Percentiles rank a stretch among this genome's conserved stretches.
Conservation (phyloP, 2,797 vertebrate species). For the Brachyalestes nurse region DNA sequence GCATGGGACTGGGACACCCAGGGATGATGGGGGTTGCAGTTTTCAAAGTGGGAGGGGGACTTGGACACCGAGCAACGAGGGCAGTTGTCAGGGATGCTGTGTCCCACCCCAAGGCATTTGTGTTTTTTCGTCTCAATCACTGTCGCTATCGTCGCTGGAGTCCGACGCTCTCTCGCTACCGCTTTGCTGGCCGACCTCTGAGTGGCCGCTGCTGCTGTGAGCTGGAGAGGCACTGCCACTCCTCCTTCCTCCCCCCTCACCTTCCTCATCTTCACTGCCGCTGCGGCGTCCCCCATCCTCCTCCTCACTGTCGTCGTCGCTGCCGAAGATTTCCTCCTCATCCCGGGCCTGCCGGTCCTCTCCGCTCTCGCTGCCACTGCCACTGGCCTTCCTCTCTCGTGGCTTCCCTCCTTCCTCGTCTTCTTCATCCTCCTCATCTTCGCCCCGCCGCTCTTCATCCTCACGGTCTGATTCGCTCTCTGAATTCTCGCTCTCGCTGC, state of each 20-base stretch:
- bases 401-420: constrained; percentile 48
- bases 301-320: constrained; percentile 86
- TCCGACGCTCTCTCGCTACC: constrained; percentile 84
- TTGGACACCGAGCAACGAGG: no score
- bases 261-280: constrained; percentile 68
- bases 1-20: neutral
- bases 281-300: constrained; percentile 69
- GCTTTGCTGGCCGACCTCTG: constrained; percentile 81
- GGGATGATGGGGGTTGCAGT: neutral
- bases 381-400: constrained; percentile 62
- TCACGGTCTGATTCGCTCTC: constrained; percentile 80
- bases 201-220: constrained; percentile 85
- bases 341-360: constrained; percentile 83
- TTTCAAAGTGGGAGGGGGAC: no score
- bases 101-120: no score
- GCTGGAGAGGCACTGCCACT: constrained; percentile 83
- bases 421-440: constrained; percentile 64
- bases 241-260: constrained; percentile 67
- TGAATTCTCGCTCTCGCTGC: constrained; percentile 87
- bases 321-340: constrained; percentile 91
- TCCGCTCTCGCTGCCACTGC: constrained; percentile 81
- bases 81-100: no score
- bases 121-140: constrained; percentile 73
- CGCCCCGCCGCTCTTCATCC: constrained; percentile 77
- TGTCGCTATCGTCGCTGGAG: constrained; percentile 87